These are phyloP conservation scores for Alectura lathami DNA, from an alignment of 2,113 vertebrate genomes.

Conservation along the genomic window DNA sequence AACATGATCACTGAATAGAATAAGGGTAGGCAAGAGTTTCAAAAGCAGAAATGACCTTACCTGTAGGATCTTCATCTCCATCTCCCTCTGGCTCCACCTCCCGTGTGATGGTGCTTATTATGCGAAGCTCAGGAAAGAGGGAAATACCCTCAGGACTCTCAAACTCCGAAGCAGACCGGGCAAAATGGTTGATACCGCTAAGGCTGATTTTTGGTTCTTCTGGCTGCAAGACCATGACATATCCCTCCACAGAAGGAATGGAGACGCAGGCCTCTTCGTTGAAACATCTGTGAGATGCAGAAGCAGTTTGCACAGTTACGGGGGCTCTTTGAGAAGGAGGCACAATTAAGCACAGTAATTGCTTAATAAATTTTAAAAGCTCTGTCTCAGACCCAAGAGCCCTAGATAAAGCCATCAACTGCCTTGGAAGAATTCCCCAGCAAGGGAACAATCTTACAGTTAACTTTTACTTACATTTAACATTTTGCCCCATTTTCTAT, in stretches of 20 bases:
- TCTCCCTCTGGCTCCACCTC: slow-evolving; percentile 90
- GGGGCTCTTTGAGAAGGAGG: neutral
- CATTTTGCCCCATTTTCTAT: slow-evolving; percentile 4
- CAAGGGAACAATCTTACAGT: slow-evolving; percentile 27
- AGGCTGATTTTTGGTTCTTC: slow-evolving; percentile 97
- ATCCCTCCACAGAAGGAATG: slow-evolving; percentile 87
- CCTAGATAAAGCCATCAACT: slow-evolving; percentile 32
- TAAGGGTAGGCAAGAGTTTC: fast-evolving
- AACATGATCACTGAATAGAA: fast-evolving
- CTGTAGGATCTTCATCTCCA: slow-evolving; percentile 91
- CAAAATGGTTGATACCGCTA: slow-evolving; percentile 95
- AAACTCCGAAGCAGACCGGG: slow-evolving; percentile 93
- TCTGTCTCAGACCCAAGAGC: slow-evolving; percentile 17
- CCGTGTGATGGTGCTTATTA: slow-evolving; percentile 95
- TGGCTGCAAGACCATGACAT: slow-evolving; percentile 93
- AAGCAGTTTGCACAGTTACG: neutral
- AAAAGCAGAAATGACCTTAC: slow-evolving; percentile 43
- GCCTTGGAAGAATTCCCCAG: neutral
- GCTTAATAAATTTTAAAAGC: slow-evolving; percentile 14
- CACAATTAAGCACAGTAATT: slow-evolving; percentile 4
- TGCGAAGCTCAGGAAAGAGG: slow-evolving; percentile 93
- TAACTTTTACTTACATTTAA: slow-evolving; percentile 50
- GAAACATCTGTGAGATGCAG: slow-evolving; percentile 80
- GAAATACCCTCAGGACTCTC: slow-evolving; percentile 89
- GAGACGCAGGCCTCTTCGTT: slow-evolving; percentile 87